Evolutionary conservation across 2,888 invertebrate genomes (phyloP), one percentile per base, ranked within the genome.

Genomic region (Sarcophaga subvicina): DNA sequence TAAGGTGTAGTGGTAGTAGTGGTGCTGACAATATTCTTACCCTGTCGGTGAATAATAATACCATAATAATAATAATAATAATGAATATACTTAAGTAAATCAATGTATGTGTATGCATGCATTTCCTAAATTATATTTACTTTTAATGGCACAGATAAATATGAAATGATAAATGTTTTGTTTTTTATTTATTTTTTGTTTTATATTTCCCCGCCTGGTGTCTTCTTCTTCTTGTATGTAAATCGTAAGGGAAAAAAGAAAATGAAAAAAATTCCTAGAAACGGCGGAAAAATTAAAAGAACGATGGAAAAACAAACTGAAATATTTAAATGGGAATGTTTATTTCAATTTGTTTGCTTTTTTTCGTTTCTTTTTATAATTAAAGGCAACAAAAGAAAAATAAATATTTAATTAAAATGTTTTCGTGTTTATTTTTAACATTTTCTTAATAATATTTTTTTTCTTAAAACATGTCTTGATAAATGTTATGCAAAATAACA

Each of bases 121-220:
- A 90, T 89, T 88, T 90, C 85, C 88, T 22, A 88, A 89, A 90
- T 90, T 90, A 78, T 87, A 91, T 89, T 90, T 88, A 84, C 88
- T 89, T 90, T 87, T 89, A 54, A 89, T 89, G 90, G 89, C 89
- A 83, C 78, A 89, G 85, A 89, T 88, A 90, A 89, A 89, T 87
- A 85, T 80, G 89, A 89, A 86, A 85, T 80, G 88, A 90, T 89
- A 80, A 69, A 83, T 60, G 14, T 54, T 14, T 54, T 54, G 12
- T 54, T 49, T 49, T 49, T 49, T 1, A 14, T 54, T 54, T 54
- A 54, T 22, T 22, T 22, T 22, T 22, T 20, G 20, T 22, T 22
- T 22, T 22, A 54, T 37, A 37, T 37, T 0, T 37, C 17, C 5
- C 54, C 12, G 54, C 17, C 14, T 54, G 12, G 14, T 4, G 4